These are phyloP conservation scores for Halcyon smyrnensis DNA, from an alignment of 2,797 vertebrate species.

Conservation along the genomic window DNA sequence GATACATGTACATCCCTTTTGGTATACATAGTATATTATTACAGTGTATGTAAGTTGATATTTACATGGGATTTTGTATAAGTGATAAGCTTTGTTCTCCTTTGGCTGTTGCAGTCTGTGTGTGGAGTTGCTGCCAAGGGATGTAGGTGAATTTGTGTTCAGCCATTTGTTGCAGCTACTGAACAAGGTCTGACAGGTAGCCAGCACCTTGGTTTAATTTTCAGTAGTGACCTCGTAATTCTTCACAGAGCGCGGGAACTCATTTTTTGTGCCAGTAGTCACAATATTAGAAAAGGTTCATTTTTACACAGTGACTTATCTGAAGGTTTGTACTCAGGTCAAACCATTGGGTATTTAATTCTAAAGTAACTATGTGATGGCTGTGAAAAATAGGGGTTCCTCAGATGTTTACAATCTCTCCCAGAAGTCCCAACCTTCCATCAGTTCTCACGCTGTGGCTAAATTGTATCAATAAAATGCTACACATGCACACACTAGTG, in stretches of 20 bases:
- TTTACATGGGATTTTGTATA: background rate
- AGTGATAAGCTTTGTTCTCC: background rate
- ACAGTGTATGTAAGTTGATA: background rate
- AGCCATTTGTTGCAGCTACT: background rate
- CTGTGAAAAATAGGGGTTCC: rapidly evolving
- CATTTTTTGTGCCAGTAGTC: background rate
- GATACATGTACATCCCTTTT: background rate
- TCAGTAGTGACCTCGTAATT: background rate
- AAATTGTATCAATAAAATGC: background rate
- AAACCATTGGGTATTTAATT: background rate
- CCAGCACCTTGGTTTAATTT: background rate
- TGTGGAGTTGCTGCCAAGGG: background rate
- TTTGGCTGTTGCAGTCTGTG: background rate
- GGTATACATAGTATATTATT: background rate
- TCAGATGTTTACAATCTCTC: background rate
- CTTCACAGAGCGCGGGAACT: background rate
- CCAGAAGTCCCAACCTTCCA: background rate
- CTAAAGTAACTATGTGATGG: background rate
- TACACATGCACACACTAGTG: background rate
- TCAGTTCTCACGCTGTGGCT: background rate
- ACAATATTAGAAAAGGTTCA: background rate
- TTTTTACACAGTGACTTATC: background rate
- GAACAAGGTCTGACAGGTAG: background rate
- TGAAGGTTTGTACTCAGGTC: background rate
- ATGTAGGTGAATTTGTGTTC: background rate